Conservation (phyloP, 1,140 invertebrate genomes). For the Aphidius ervi region DNA sequence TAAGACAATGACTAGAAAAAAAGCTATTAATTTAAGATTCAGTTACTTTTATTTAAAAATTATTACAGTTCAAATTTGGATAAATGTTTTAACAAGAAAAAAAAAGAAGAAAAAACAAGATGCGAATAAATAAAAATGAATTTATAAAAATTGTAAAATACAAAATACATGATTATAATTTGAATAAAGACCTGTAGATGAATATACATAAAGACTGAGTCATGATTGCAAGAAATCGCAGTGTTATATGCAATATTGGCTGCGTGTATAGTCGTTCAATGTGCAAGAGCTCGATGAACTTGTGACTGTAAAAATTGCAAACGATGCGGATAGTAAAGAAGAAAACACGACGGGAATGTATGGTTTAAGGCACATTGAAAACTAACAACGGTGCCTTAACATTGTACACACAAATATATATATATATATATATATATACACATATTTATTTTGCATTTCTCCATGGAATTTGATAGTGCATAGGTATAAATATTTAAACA, state of each 20-base stretch:
- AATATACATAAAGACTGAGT: background rate
- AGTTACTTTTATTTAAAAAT: too few relatives aligned
- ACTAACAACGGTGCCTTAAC: too few relatives aligned
- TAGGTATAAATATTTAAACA: too few relatives aligned
- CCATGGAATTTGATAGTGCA: too few relatives aligned
- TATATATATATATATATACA: constrained; percentile 8
- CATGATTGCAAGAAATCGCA: background rate
- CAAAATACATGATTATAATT: background rate
- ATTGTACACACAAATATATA: background rate
- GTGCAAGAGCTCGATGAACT: constrained; percentile 42
- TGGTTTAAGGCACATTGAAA: too few relatives aligned
- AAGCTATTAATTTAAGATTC: too few relatives aligned
- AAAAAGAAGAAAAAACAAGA: too few relatives aligned
- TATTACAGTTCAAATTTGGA: too few relatives aligned
- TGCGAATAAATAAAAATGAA: background rate
- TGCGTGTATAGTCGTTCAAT: constrained; percentile 8
- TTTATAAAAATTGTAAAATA: background rate
- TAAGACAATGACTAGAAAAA: too few relatives aligned
- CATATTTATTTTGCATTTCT: too few relatives aligned
- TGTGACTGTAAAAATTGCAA: constrained; percentile 39
- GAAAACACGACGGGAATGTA: background rate
- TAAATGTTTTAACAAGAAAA: too few relatives aligned
- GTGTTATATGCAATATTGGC: constrained; percentile 10
- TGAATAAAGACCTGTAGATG: too few relatives aligned
- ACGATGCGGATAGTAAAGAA: constrained; percentile 32